Conservation (phyloP, 23 tunicate genomes). For the Ciona savignyi region DNA sequence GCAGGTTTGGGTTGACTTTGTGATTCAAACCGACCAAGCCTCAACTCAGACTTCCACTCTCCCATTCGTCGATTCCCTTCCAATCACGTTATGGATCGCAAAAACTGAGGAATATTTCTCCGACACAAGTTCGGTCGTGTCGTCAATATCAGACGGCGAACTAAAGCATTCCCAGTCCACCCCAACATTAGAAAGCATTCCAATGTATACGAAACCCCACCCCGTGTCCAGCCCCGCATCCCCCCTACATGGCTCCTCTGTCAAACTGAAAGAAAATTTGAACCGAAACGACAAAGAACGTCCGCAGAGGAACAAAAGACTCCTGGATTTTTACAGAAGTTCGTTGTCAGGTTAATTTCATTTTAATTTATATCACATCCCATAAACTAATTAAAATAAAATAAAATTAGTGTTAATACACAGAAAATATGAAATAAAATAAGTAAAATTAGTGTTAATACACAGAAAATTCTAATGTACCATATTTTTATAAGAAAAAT, state of each 20-base stretch:
- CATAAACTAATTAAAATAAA: too few species aligned
- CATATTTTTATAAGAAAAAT: too few species aligned
- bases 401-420: too few species aligned
- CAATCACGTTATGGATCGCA: constrained; percentile 61
- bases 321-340: constrained; percentile 39
- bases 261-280: too few species aligned
- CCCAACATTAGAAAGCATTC: too few species aligned
- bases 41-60: neutral
- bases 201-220: too few species aligned
- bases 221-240: too few species aligned
- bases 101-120: constrained; percentile 4
- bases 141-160: neutral
- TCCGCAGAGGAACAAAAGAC: constrained; percentile 9
- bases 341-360: constrained; percentile 11
- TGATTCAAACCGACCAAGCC: constrained; percentile 13
- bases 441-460: too few species aligned
- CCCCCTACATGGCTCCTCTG: too few species aligned
- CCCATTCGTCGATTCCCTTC: constrained; percentile 66
- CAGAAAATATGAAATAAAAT: too few species aligned
- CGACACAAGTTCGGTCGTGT: neutral
- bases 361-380: too few species aligned
- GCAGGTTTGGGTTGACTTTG: constrained; percentile 75
- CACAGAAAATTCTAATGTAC: too few species aligned
- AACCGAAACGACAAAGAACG: neutral
- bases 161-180: neutral